A percentile compares a stretch with the other conserved stretches of the same genome.
Conservation (phyloP, 2,888 invertebrate genomes). For the Ceriagrion tenellum region DNA sequence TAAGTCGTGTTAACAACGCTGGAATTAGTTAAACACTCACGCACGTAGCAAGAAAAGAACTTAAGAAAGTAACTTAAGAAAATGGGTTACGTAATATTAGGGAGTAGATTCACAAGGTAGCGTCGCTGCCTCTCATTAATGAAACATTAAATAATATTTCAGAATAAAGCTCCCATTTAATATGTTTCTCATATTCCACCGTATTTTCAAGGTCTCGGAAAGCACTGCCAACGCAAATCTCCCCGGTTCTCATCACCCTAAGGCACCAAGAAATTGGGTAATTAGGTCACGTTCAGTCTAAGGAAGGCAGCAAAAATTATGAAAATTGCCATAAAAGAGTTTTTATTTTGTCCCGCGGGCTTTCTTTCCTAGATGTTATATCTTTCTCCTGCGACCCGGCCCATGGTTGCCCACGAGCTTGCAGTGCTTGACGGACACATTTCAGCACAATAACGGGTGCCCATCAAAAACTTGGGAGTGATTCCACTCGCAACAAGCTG, state of each 20-base stretch:
- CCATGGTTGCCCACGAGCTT: not conserved
- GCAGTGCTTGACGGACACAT: not conserved
- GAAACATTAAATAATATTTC: too few species aligned
- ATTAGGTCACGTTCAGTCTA: not conserved
- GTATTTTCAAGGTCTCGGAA: not conserved
- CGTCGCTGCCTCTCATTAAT: too few species aligned
- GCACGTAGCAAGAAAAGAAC: too few species aligned
- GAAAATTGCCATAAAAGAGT: not conserved
- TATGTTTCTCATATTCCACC: too few species aligned
- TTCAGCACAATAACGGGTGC: too few species aligned
- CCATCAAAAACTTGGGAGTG: too few species aligned
- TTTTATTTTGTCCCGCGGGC: not conserved
- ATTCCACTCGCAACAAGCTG: not conserved
- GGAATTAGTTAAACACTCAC: too few species aligned
- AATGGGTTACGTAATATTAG: too few species aligned
- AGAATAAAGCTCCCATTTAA: too few species aligned
- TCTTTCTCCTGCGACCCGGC: not conserved
- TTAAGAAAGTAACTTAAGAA: too few species aligned
- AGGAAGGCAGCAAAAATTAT: slow-evolving; percentile 8
- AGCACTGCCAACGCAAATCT: not conserved
- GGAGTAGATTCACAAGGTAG: too few species aligned
- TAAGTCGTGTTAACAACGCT: too few species aligned
- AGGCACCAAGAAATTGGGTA: not conserved
- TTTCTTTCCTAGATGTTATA: not conserved
- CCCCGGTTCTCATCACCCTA: not conserved